These are phyloP conservation scores for Phengaris alcon DNA, from an alignment of 2,888 invertebrate species.

Conservation along the genomic window DNA sequence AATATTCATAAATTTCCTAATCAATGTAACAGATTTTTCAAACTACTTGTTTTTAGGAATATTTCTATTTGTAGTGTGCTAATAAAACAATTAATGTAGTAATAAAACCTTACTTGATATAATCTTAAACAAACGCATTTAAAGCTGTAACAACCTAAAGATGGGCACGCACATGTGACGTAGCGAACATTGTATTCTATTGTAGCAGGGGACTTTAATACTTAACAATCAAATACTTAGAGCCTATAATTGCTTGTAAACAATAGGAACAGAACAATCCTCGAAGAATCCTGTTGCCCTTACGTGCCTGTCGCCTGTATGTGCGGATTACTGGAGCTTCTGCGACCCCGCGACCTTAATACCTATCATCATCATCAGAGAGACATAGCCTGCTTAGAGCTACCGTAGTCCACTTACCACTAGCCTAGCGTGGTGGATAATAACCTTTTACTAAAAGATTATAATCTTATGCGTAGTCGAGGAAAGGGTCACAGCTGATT, in stretches of 20 bases:
- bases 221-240: conserved; percentile 29
- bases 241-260: conserved; percentile 37
- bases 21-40: no score
- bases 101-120: conserved; percentile 15
- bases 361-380: conserved; percentile 32
- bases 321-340: conserved; percentile 45
- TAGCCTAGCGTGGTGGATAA: no score
- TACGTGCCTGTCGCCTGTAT: conserved; percentile 44
- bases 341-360: conserved; percentile 40
- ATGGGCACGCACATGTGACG: conserved; percentile 32
- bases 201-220: conserved; percentile 20
- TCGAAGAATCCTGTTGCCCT: conserved; percentile 42
- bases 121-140: conserved; percentile 30
- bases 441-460: no score
- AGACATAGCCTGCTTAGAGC: neutral
- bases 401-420: no score
- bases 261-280: conserved; percentile 36
- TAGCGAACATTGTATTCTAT: conserved; percentile 28
- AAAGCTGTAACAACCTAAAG: conserved; percentile 30
- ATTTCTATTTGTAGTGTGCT: neutral
- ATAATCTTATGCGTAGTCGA: no score
- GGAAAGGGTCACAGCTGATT: no score
- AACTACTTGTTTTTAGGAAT: no score
- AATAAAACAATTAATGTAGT: neutral
- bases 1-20: no score